Evolutionary conservation across 2,888 invertebrate genomes (phyloP).

Genomic region (Ectobius pallidus): DNA sequence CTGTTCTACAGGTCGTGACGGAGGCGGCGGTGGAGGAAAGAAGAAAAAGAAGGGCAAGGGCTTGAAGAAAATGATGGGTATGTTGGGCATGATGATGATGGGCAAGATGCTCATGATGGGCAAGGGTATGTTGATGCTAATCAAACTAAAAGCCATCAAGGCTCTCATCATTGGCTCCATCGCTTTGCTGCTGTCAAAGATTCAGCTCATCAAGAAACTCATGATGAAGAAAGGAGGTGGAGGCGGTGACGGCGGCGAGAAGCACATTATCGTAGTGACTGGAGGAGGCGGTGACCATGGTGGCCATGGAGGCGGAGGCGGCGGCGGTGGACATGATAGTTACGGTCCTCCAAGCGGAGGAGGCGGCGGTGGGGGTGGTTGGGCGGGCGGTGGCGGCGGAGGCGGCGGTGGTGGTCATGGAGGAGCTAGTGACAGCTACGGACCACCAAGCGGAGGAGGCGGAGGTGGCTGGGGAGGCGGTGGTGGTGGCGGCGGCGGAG

Average conservation of each 20-base stretch:
- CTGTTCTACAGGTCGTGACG: slow-evolving; percentile 52
- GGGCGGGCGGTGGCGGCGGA: slow-evolving; percentile 37
- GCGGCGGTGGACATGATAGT: slow-evolving; percentile 38
- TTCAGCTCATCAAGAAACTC: slow-evolving; percentile 47
- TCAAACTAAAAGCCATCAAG: slow-evolving; percentile 58
- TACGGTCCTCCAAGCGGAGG: slow-evolving; percentile 41
- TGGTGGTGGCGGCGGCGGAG: slow-evolving; percentile 57
- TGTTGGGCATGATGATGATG: slow-evolving; percentile 68
- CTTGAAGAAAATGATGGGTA: slow-evolving; percentile 66
- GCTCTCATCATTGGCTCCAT: slow-evolving; percentile 48
- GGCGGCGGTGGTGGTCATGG: slow-evolving; percentile 41
- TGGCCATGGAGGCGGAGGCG: slow-evolving; percentile 39
- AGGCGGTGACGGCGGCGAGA: slow-evolving; percentile 45
- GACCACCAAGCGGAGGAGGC: slow-evolving; percentile 45
- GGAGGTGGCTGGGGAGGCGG: slow-evolving; percentile 54
- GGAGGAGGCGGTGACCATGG: slow-evolving; percentile 44
- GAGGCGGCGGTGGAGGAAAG: slow-evolving; percentile 58
- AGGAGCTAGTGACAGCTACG: slow-evolving; percentile 48
- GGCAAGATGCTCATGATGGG: slow-evolving; percentile 65
- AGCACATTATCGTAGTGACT: slow-evolving; percentile 47
- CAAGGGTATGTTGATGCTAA: slow-evolving; percentile 65
- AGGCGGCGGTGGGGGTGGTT: slow-evolving; percentile 41
- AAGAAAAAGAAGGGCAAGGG: slow-evolving; percentile 69
- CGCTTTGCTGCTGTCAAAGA: slow-evolving; percentile 47
- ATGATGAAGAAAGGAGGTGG: slow-evolving; percentile 42